Base-by-base conservation (phyloP, 2,888 invertebrate species). In the Synergus japonicus region DNA sequence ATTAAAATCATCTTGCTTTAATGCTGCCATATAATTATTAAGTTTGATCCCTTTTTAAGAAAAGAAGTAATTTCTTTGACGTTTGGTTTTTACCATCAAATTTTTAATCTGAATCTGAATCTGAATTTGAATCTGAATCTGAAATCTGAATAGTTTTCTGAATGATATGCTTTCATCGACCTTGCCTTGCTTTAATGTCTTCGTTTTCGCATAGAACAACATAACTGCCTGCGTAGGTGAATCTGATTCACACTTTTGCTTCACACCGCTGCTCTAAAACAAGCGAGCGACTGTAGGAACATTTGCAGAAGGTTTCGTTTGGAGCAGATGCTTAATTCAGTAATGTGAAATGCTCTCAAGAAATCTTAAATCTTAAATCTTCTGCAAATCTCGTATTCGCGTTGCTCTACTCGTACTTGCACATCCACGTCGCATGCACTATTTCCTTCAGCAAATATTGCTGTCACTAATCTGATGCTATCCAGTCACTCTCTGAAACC, bases 271-370 rank as follows among this genome's bases (percentile, higher is more conserved):
- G 82, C 82, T 64, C 65, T 80, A 73, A 80, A 81, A 83, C 85
- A 83, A 76, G 78, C 67, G 64, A 46, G 58, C 65, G 66, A 77
- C 79, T 79, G 66, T 79, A 65, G 3, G 67, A n/a, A 67, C 73
- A 60, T 76, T 76, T 29, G 78, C 79, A 82, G 79, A 76, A 46
- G 76, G 49, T 82, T 80, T 66, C 79, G 66, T 78, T 63, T 66
- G 64, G n/a, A 77, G 77, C 83, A 84, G 84, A 84, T 86, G 84
- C 79, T 54, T 54, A 18, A 81, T 80, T 76, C 77, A 80, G 81
- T 82, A 80, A 13, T 43, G 65, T 65, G 65, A 15, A 29, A 37
- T 69, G 44, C 54, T 54, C n/a, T 54, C n/a, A n/a, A 8, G 7
- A 54, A 43, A 9, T 9, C 43, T 43, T 9, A 9, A 43, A 54